Percentiles rank a stretch among this genome's conserved stretches.
Evolutionary conservation across 2,113 vertebrate species (phyloP).

Genomic region (Narcine bancroftii): DNA sequence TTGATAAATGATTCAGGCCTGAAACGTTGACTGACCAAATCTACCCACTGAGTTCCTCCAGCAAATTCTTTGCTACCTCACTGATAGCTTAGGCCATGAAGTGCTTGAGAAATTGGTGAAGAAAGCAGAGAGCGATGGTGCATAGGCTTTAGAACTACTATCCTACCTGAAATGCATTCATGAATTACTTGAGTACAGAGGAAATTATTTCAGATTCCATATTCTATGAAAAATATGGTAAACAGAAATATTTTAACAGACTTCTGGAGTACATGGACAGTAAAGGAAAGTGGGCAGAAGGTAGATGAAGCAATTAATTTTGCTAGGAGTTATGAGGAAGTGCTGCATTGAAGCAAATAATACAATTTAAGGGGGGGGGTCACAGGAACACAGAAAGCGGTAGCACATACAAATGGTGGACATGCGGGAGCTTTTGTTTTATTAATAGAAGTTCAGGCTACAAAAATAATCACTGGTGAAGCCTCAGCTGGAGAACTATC

Average conservation of each 20-base stretch:
- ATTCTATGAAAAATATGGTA: not conserved
- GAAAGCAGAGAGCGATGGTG: not conserved
- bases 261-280: not conserved
- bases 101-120: not conserved
- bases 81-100: too few relatives aligned
- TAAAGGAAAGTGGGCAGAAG: not conserved
- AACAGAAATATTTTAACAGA: not conserved
- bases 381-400: not conserved
- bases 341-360: not conserved
- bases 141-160: not conserved
- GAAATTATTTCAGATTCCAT: not conserved
- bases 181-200: not conserved
- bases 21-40: too few relatives aligned
- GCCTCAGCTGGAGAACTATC: not conserved
- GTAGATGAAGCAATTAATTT: not conserved
- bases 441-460: too few relatives aligned
- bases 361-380: not conserved
- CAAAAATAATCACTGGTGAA: not conserved
- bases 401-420: too few relatives aligned
- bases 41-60: too few relatives aligned
- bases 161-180: not conserved
- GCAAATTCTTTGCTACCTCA: too few relatives aligned
- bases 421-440: too few relatives aligned
- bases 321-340: not conserved
- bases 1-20: too few relatives aligned